A percentile compares a stretch with the other conserved stretches of the same genome.
These are phyloP conservation scores for Cerastoderma edule DNA, from an alignment of 2,888 invertebrate species.

Conservation along the genomic window DNA sequence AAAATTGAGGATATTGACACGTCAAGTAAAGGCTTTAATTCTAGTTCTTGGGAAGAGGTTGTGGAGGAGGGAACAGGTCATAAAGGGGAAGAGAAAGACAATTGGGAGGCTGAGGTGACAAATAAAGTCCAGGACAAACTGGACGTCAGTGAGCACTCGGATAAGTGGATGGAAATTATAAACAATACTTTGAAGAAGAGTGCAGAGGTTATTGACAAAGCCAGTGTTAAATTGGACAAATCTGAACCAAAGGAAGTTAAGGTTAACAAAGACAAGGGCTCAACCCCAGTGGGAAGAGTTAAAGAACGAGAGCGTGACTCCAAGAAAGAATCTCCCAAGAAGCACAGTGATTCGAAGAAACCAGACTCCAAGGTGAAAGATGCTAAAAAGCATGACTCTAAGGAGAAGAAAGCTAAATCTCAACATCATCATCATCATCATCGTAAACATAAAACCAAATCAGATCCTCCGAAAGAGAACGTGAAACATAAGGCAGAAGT, in stretches of 20 bases:
- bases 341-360: slow-evolving; percentile 35
- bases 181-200: slow-evolving; percentile 3
- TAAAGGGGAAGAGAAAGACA: slow-evolving; percentile 33
- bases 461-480: slow-evolving; percentile 31
- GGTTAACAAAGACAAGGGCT: slow-evolving; percentile 31
- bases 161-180: slow-evolving; percentile 25
- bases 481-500: slow-evolving; percentile 64
- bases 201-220: slow-evolving; percentile 8
- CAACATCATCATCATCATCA: slow-evolving; percentile 26
- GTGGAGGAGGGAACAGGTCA: slow-evolving; percentile 25
- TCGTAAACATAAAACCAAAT: slow-evolving; percentile 33
- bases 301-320: slow-evolving; percentile 32
- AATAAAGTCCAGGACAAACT: too few relatives aligned
- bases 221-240: slow-evolving; percentile 10
- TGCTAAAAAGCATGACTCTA: slow-evolving; percentile 38
- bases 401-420: slow-evolving; percentile 36
- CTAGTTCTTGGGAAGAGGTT: too few relatives aligned
- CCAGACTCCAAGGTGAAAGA: slow-evolving; percentile 27
- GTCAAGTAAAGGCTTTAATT: too few relatives aligned
- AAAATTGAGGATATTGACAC: slow-evolving; percentile 25
- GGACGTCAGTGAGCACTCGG: slow-evolving; percentile 16
- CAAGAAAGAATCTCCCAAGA: slow-evolving; percentile 52
- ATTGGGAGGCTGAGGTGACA: too few relatives aligned
- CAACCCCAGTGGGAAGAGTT: slow-evolving; percentile 33
- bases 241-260: slow-evolving; percentile 13